Evolutionary conservation across 2,797 vertebrate genomes (phyloP).

Genomic region (Leptodactylus fallax): DNA sequence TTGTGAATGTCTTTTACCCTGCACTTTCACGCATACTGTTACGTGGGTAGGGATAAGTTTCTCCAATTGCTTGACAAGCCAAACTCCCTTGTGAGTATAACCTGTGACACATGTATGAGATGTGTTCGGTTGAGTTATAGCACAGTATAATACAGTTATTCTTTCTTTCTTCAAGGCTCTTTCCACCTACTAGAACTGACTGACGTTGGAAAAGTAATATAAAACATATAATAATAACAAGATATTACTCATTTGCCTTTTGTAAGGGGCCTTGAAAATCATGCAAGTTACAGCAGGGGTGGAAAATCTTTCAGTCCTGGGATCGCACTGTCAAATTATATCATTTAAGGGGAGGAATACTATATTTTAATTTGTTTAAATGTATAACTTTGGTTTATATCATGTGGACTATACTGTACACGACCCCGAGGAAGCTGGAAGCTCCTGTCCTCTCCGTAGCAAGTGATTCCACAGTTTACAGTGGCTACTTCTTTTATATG

Average conservation of each 20-base stretch:
- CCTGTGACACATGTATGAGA: constrained; percentile 12
- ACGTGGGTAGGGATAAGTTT: background rate
- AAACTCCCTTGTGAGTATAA: background rate
- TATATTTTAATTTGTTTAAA: no score
- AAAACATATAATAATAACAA: background rate
- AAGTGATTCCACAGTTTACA: no score
- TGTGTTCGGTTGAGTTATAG: background rate
- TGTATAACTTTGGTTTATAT: no score
- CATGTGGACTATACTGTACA: no score
- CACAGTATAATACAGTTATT: background rate
- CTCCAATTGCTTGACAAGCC: background rate
- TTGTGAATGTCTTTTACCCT: no score
- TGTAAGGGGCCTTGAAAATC: background rate
- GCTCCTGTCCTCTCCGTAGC: no score
- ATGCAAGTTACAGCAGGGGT: background rate
- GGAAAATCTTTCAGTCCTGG: background rate
- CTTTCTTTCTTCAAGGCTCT: constrained; percentile 18
- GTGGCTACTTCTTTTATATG: no score
- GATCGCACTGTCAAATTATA: background rate
- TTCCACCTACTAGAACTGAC: background rate
- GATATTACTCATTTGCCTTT: background rate
- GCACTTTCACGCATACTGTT: constrained; percentile 15
- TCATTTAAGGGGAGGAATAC: no score
- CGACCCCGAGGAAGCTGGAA: no score
- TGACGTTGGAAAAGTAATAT: background rate